Base-by-base conservation (phyloP, 2,113 vertebrate genomes). In the Myotis davidii region DNA sequence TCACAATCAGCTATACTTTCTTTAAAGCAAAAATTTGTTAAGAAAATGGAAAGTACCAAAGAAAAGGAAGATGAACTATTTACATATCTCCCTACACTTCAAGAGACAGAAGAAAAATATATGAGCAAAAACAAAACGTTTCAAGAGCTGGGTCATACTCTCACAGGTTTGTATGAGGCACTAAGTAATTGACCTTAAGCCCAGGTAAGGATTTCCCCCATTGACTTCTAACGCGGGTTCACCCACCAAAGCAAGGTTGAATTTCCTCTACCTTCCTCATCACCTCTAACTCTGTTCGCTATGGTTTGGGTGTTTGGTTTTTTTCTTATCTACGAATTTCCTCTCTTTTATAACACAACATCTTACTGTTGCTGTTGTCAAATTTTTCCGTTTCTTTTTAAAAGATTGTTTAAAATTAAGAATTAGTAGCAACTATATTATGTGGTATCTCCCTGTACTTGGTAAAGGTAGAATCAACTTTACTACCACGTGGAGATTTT, bases 21-120 rank as follows among this genome's bases (percentile, higher is more conserved):
- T 77, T n/a, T 52, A 65, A 94, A 98, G 97, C 12, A 84, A 65
- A 50, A 39, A 69, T 65, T 72, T 32, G 5, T 10, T 27, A 32
- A 39, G 32, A 54, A 96, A 94, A 0, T 0, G 0, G 13, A 79
- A 65, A 94, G 50, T 52, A 78, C 9, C 52, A 95, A 91, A 93
- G 45, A 50, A n/a, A 93, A 89, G 3, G 95, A 98, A 76, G 67
- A 97, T 39, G 84, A 98, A 50, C 91, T 98, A 32, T 67, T 32
- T 0, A 21, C 67, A 9, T 97, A 73, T 74, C 92, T 95, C 79
- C 90, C 97, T 6, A 56, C 93, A 6, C 92, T 98, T 84, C 91
- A 98, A 3, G 23, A 37, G 77, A 79, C 73, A 4, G 92, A 97
- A 85, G 91, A 78, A 29, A 67, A 95, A 3, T 95, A 17, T 48